Conservation (phyloP, 2,797 vertebrate genomes). For the Otus scops region DNA sequence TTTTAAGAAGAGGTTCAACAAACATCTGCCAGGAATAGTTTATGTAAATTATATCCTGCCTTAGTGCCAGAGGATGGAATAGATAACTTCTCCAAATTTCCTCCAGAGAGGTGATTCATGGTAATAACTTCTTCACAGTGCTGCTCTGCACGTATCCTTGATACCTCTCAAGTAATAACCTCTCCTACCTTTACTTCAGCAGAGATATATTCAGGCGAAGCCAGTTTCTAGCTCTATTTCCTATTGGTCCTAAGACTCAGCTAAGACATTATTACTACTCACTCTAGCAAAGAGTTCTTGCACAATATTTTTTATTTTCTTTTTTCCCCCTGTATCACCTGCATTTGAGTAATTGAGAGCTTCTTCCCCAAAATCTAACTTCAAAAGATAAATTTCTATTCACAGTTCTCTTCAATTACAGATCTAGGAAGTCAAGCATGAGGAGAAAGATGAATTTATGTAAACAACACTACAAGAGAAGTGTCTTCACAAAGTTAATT, state of each 20-base stretch:
- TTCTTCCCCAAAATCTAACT: neutral
- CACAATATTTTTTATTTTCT: neutral
- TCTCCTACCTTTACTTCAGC: neutral
- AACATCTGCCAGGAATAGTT: neutral
- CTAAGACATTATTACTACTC: neutral
- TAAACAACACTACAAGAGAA: neutral
- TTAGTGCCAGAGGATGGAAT: neutral
- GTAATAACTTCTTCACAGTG: neutral
- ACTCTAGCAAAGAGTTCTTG: neutral
- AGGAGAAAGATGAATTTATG: neutral
- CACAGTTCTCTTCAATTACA: neutral
- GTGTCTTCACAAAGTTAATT: neutral
- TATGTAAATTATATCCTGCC: neutral
- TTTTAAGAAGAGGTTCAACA: neutral
- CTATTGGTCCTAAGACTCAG: neutral
- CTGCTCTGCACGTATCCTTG: neutral
- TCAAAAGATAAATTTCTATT: neutral
- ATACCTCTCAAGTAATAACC: neutral
- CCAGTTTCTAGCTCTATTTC: neutral
- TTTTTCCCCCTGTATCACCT: rapidly evolving
- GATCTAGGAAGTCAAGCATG: neutral
- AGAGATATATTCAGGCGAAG: neutral
- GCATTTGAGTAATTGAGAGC: neutral
- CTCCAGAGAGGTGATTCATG: neutral
- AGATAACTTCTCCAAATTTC: neutral